Conservation (phyloP, 2,797 vertebrate species). For the Galaxias olidus region DNA sequence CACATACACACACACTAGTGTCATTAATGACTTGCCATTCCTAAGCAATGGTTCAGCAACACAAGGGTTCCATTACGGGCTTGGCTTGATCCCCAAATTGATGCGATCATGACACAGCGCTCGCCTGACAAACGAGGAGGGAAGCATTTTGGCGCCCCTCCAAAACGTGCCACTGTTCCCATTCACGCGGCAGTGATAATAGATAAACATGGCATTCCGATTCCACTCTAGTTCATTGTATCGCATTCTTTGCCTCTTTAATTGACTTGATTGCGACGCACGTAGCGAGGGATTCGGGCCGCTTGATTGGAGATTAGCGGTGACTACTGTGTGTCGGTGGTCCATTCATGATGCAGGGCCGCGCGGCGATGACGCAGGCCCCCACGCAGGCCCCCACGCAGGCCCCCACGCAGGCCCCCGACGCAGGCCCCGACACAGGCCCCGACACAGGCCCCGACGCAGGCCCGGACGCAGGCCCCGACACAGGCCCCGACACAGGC, state of each 20-base stretch:
- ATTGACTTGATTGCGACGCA: no score
- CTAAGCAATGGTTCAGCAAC: conserved; percentile 57
- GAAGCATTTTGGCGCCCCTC: conserved; percentile 65
- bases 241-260: no score
- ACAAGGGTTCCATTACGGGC: conserved; percentile 55
- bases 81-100: conserved; percentile 58
- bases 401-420: no score
- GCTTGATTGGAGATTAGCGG: conserved; percentile 32
- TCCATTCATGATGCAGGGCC: conserved; percentile 16
- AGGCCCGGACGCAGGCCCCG: no score
- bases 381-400: no score
- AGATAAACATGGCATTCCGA: no score
- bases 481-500: no score
- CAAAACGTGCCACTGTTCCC: conserved; percentile 58
- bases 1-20: not conserved
- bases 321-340: conserved; percentile 38
- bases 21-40: not conserved
- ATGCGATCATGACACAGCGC: conserved; percentile 60
- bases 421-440: no score
- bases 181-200: no score
- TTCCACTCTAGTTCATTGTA: no score
- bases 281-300: not conserved
- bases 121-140: conserved; percentile 62
- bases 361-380: conserved; percentile 14
- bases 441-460: no score